A percentile compares a stretch with the other conserved stretches of the same genome.
These are phyloP conservation scores for Orycteropus afer DNA, from an alignment of 2,113 vertebrate species.

Conservation along the genomic window DNA sequence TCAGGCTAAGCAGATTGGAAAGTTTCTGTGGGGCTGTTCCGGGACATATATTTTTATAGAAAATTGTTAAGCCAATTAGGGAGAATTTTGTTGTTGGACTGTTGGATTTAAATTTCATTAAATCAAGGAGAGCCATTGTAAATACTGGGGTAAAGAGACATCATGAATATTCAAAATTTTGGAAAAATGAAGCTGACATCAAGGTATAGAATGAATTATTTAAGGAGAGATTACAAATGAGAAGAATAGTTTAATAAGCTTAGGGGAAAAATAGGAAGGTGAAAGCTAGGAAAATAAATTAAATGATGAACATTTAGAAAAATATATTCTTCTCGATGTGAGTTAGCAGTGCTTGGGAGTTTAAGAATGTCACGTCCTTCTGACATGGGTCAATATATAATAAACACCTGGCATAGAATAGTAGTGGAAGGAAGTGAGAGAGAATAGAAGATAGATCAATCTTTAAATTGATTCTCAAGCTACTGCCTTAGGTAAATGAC, in stretches of 20 bases:
- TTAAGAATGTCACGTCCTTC: neutral
- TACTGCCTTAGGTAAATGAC: neutral
- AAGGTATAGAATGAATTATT: neutral
- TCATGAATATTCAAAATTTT: neutral
- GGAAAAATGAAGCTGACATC: neutral
- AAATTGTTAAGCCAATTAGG: neutral
- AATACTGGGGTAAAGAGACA: neutral
- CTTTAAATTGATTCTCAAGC: neutral
- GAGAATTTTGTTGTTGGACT: neutral
- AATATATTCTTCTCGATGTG: neutral
- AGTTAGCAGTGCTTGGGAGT: neutral
- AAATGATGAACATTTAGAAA: neutral
- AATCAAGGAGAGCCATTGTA: neutral
- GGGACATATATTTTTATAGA: neutral
- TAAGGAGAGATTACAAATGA: neutral
- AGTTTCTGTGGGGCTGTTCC: neutral
- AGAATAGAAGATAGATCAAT: neutral
- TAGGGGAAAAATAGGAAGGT: neutral
- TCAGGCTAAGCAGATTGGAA: neutral
- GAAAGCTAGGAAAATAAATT: neutral
- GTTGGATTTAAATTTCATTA: neutral
- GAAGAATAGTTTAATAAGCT: neutral
- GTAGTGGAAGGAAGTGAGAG: neutral
- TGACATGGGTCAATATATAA: neutral
- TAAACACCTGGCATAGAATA: neutral